These are phyloP conservation scores for Zapus hudsonius DNA, from an alignment of 2,113 vertebrate species.

Conservation along the genomic window DNA sequence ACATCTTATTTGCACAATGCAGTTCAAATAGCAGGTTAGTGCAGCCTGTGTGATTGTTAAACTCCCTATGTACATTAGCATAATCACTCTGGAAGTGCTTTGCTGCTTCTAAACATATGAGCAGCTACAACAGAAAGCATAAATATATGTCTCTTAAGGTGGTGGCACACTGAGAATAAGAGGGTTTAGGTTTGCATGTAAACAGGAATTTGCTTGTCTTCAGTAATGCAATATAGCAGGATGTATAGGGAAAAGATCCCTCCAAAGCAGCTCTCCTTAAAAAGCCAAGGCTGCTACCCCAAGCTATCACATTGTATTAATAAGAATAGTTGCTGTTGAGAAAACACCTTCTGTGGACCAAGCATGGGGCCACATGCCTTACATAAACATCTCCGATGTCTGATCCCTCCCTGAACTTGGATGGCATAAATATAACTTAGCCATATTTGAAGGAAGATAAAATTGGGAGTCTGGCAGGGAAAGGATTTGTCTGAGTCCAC, in stretches of 20 bases:
- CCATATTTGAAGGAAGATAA: neutral
- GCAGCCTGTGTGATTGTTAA: conserved; percentile 70
- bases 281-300: neutral
- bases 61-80: conserved; percentile 73
- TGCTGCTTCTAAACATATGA: conserved; percentile 77
- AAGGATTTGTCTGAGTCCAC: neutral
- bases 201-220: conserved; percentile 72
- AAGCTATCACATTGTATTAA: neutral
- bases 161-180: conserved; percentile 22
- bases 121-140: conserved; percentile 69
- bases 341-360: neutral
- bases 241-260: neutral
- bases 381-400: accelerated
- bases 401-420: accelerated
- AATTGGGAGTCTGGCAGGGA: accelerated
- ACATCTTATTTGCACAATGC: conserved; percentile 77
- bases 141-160: conserved; percentile 72
- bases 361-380: neutral
- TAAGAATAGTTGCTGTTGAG: neutral
- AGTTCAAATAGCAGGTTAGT: conserved; percentile 76
- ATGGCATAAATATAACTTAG: neutral
- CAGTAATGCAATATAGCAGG: neutral
- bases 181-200: conserved; percentile 49
- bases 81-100: conserved; percentile 69
- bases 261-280: neutral